Evolutionary conservation across 2,888 invertebrate genomes (phyloP).

Genomic region (Gonocerus acuteangulatus): DNA sequence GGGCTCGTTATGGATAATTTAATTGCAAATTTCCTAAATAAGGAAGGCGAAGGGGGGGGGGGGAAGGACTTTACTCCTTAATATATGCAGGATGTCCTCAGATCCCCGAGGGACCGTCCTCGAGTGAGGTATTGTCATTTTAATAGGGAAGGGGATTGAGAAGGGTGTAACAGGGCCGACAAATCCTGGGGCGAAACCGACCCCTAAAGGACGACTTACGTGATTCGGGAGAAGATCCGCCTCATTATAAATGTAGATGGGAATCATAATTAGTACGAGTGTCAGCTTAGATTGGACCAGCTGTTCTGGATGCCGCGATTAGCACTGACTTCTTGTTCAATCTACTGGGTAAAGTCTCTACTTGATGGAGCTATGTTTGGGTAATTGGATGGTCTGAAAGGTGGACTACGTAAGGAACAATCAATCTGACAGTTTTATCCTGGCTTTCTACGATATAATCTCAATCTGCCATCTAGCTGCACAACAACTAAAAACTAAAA

Average conservation of each 20-base stretch:
- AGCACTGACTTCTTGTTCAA: too few relatives aligned
- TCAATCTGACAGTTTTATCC: too few relatives aligned
- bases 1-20: constrained; percentile 2
- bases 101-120: too few relatives aligned
- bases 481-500: too few relatives aligned
- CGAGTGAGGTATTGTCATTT: constrained; percentile 16
- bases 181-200: not conserved
- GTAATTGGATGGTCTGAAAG: too few relatives aligned
- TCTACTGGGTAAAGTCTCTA: too few relatives aligned
- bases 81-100: not conserved
- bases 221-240: not conserved
- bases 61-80: not conserved
- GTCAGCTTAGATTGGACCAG: not conserved
- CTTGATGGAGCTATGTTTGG: too few relatives aligned
- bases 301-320: not conserved
- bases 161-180: not conserved
- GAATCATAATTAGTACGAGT: constrained; percentile 30
- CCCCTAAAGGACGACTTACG: not conserved
- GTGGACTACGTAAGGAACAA: too few relatives aligned
- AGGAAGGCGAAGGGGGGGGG: not conserved
- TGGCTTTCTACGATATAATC: too few relatives aligned
- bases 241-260: constrained; percentile 34
- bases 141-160: constrained; percentile 15
- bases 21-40: constrained; percentile 10
- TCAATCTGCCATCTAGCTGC: too few relatives aligned